Evolutionary conservation across 2,113 vertebrate genomes (phyloP), one percentile per base, ranked within the genome.

Genomic region (Reinhardtius hippoglossoides): DNA sequence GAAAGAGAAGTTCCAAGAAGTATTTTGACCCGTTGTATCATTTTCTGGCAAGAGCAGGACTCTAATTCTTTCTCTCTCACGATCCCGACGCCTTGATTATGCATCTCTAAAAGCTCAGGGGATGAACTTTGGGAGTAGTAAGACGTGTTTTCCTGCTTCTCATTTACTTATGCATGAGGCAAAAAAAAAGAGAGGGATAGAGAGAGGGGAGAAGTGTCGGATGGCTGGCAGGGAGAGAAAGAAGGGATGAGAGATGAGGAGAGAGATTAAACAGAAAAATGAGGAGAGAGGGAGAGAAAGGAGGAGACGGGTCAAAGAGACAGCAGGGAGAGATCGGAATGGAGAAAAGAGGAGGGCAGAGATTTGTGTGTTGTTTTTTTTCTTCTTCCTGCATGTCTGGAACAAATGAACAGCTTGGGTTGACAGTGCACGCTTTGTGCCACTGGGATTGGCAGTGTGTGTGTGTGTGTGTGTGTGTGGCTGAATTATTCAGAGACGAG

Each of bases 401-500:
- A 81, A 79, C 68, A 82, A 91, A 88, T 82, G 80, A 91, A 81
- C 86, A 87, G 77, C 67, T 67, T 67, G 87, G 68, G 62, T 48
- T 83, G 86, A 79, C 84, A 75, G 76, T 68, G 63, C 76, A 65
- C 67, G 48, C 71, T 46, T 9, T 2, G 72, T 54, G 15, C 70
- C 68, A 71, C 56, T 31, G 67, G 60, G 71, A 72, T 12, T 3
- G 62, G 0, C 31, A 62, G 68, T 55, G 80, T 78, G 27, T 58
- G 21, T 37, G 26, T 56, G 74, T 68, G 74, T 69, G 68, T 46
- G 27, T 64, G 67, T 61, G 27, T 31, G 35, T 62, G 67, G 50
- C 59, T 91, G 81, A 87, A 89, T 91, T 77, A 90, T 92, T 91
- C 74, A 92, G 67, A 80, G 50, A 58, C 67, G 58, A 80, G 64